Evolutionary conservation across 2,888 invertebrate genomes (phyloP).

Genomic region (Ophion slaviceki): DNA sequence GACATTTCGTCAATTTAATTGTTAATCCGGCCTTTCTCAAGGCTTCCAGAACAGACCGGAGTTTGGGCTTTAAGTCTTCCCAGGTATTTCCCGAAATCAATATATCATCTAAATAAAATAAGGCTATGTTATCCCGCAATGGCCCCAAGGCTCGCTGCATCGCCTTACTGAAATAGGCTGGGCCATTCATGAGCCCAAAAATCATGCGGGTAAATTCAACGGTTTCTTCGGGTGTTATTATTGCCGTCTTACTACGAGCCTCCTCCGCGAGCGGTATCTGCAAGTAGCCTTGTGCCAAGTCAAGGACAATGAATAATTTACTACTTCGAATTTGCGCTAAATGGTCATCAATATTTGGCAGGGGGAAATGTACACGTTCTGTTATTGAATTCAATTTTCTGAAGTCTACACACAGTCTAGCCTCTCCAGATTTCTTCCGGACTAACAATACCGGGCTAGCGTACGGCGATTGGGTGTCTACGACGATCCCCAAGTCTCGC

Average conservation of each 20-base stretch:
- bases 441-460: neutral
- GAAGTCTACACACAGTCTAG: conserved; percentile 6
- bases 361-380: no score
- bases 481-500: neutral
- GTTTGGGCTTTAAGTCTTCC: no score
- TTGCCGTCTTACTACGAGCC: no score
- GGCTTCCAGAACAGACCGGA: neutral
- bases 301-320: no score
- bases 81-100: no score
- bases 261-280: no score
- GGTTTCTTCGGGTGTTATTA: neutral
- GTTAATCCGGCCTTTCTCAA: neutral
- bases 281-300: no score
- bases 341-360: no score
- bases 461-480: conserved; percentile 1
- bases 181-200: neutral
- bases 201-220: neutral
- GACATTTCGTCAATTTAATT: neutral
- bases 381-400: no score
- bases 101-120: no score
- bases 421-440: conserved; percentile 8
- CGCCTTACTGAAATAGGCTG: neutral
- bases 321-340: no score
- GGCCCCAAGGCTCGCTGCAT: neutral
- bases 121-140: neutral